A percentile compares a stretch with the other conserved stretches of the same genome.
Evolutionary conservation across 2,113 vertebrate species (phyloP).

Genomic region (Brachypodius melanocephalos): DNA sequence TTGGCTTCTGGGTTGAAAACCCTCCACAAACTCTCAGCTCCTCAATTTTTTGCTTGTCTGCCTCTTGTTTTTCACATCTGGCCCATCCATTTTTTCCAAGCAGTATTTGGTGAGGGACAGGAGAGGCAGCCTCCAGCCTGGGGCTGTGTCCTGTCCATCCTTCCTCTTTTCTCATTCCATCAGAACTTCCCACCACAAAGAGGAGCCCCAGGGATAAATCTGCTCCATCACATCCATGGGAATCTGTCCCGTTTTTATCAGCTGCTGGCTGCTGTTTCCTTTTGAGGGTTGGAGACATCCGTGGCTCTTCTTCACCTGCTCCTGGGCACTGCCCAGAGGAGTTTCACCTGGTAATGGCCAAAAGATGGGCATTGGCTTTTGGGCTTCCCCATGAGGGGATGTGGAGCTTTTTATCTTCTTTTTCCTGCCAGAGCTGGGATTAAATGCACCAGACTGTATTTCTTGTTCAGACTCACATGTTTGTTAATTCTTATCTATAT

Average conservation of each 20-base stretch:
- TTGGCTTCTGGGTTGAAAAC: not conserved
- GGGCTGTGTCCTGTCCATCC: not conserved
- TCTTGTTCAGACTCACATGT: not conserved
- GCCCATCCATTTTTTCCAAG: not conserved
- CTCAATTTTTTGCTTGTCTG: not conserved
- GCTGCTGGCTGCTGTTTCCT: not conserved
- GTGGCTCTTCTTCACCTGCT: not conserved
- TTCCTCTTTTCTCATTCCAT: not conserved
- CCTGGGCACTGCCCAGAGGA: not conserved
- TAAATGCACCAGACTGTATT: not conserved
- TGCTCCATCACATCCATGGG: accelerated
- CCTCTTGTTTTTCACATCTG: not conserved
- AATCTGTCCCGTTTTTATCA: accelerated
- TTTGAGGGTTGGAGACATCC: accelerated
- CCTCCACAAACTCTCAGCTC: not conserved
- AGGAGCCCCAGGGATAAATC: not conserved
- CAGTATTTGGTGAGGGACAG: not conserved
- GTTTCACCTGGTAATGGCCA: too few relatives aligned
- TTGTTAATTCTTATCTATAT: not conserved
- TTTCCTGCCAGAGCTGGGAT: not conserved
- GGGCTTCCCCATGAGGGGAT: not conserved
- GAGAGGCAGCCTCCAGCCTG: not conserved
- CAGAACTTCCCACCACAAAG: not conserved
- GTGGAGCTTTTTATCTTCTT: not conserved
- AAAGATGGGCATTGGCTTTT: not conserved